phyloP scores from a whole-genome alignment of 1,140 invertebrate genomes.

The Drosophila ironensis region DNA sequence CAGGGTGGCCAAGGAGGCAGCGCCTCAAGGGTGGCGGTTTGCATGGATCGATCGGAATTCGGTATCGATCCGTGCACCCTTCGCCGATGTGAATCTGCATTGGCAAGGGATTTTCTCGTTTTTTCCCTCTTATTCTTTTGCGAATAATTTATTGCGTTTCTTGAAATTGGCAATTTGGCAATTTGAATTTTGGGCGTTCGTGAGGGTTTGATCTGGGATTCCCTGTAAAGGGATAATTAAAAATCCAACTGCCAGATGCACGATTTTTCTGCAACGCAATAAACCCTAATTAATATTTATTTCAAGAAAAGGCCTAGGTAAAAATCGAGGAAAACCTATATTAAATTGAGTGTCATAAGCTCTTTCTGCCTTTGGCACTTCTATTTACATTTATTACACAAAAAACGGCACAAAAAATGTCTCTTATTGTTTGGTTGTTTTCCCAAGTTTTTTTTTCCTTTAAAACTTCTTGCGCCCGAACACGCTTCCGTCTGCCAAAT shows the following conservation, averaged over 20 bases:
- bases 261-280: conserved; percentile 52
- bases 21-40: conserved; percentile 37
- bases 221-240: conserved; percentile 26
- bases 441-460: neutral
- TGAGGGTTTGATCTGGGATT: conserved; percentile 58
- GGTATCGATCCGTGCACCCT: conserved; percentile 45
- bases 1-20: conserved; percentile 1
- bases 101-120: conserved; percentile 36
- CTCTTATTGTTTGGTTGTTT: conserved; percentile 22
- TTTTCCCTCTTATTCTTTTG: conserved; percentile 46
- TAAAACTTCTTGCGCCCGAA: conserved; percentile 56
- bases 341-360: conserved; percentile 78
- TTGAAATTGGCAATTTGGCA: conserved; percentile 49
- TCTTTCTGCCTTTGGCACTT: conserved; percentile 39
- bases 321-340: conserved; percentile 24
- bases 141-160: conserved; percentile 75
- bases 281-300: conserved; percentile 51
- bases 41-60: conserved; percentile 38
- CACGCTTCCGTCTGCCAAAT: conserved; percentile 73
- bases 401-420: conserved; percentile 29
- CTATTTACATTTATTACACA: conserved; percentile 40
- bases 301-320: neutral
- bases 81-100: conserved; percentile 57
- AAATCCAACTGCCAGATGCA: neutral
- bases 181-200: conserved; percentile 68